phyloP scores from a whole-genome alignment of 1,140 invertebrate species.

The Drosophila saltans region DNA sequence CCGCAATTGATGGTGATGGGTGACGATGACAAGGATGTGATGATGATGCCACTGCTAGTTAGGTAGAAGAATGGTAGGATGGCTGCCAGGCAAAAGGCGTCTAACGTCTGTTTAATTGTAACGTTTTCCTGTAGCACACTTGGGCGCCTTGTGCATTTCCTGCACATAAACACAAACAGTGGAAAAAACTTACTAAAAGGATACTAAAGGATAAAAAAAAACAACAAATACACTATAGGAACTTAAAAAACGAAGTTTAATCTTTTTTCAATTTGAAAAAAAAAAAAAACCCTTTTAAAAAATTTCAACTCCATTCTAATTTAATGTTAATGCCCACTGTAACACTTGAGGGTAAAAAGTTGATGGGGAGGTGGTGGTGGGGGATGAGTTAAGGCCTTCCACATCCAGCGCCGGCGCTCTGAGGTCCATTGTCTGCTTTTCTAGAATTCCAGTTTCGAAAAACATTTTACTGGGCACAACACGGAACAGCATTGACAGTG shows the following conservation, averaged over 20 bases:
- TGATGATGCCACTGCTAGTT: neutral
- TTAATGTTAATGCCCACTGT: neutral
- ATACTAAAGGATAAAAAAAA: neutral
- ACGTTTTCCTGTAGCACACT: conserved; percentile 66
- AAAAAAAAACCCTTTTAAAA: no score
- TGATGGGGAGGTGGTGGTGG: neutral
- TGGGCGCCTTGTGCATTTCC: conserved; percentile 66
- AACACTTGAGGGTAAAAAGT: neutral
- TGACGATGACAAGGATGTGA: neutral
- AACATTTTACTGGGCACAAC: conserved; percentile 28
- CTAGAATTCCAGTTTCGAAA: conserved; percentile 40
- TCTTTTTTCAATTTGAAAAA: no score
- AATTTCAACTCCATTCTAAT: neutral
- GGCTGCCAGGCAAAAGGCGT: conserved; percentile 55
- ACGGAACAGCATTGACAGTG: conserved; percentile 39
- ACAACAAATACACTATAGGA: neutral
- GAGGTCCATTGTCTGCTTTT: neutral
- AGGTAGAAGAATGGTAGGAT: conserved; percentile 4
- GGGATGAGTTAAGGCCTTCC: conserved; percentile 26
- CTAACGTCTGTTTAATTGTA: conserved; percentile 69
- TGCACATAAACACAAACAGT: conserved; percentile 69
- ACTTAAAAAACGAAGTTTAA: no score
- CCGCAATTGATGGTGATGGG: conserved; percentile 37
- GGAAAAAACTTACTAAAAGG: neutral
- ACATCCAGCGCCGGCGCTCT: conserved; percentile 38